A percentile compares a stretch with the other conserved stretches of the same genome.
Conservation (phyloP, 2,797 vertebrate species). For the Scyliorhinus canicula region DNA sequence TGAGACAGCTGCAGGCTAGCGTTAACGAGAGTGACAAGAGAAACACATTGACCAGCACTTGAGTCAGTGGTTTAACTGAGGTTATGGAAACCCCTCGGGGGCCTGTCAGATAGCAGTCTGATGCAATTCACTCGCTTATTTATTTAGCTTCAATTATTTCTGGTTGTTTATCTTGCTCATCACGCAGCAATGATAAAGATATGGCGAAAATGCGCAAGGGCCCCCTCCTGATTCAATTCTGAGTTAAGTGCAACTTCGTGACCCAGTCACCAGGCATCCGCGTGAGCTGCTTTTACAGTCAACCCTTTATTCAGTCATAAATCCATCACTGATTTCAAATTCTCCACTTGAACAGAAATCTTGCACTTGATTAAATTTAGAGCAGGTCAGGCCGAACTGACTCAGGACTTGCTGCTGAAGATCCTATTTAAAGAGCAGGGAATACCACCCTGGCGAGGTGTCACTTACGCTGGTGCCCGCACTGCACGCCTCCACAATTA, state of each 20-base stretch:
- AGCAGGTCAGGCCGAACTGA: not conserved
- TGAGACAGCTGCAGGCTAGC: conserved; percentile 26
- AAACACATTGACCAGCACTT: conserved; percentile 3
- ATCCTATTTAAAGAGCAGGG: not conserved
- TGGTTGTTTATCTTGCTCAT: not conserved
- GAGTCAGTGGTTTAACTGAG: conserved; percentile 14
- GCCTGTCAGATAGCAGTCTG: not conserved
- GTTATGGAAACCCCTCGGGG: conserved; percentile 27
- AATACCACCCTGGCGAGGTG: not conserved
- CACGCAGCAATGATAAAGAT: not conserved
- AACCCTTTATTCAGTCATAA: not conserved
- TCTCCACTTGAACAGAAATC: not conserved
- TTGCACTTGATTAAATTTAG: not conserved
- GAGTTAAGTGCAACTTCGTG: not conserved
- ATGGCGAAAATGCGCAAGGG: not conserved
- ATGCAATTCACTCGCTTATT: conserved; percentile 10
- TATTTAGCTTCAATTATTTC: conserved; percentile 32
- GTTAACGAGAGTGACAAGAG: conserved; percentile 30
- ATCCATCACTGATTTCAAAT: conserved; percentile 16
- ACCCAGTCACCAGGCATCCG: not conserved
- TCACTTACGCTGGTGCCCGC: not conserved
- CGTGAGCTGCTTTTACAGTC: not conserved
- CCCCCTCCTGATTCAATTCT: not conserved
- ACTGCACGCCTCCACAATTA: not conserved
- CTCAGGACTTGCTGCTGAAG: not conserved